These are phyloP conservation scores for Drosophila nigritarsus DNA, from an alignment of 2,888 invertebrate species.

Conservation along the genomic window DNA sequence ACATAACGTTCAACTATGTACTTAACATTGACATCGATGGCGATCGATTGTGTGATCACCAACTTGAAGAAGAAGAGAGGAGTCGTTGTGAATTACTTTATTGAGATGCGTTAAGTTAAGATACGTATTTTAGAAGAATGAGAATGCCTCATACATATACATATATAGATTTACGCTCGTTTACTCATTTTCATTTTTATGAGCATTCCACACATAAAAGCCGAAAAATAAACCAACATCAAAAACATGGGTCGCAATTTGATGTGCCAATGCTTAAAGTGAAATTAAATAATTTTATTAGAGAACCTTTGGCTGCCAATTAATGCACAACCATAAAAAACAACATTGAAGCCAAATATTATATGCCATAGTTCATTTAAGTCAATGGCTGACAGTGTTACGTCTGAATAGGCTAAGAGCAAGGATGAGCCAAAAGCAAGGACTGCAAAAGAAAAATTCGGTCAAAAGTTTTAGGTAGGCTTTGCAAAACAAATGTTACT, in stretches of 20 bases:
- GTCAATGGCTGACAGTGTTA: conserved; percentile 7
- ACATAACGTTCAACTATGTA: too few species aligned
- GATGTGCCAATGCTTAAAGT: background rate
- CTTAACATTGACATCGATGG: too few species aligned
- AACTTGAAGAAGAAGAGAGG: too few species aligned
- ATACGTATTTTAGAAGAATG: too few species aligned
- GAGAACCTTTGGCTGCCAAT: conserved; percentile 15
- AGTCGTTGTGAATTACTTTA: too few species aligned
- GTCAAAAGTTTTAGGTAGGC: conserved; percentile 39
- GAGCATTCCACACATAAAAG: conserved; percentile 5
- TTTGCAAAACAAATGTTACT: conserved; percentile 39
- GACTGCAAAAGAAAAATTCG: conserved; percentile 44
- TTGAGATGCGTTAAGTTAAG: too few species aligned
- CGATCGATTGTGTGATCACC: too few species aligned
- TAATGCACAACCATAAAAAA: background rate
- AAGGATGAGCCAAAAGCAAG: background rate
- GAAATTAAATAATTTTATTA: conserved; percentile 1
- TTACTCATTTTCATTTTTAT: background rate
- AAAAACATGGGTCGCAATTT: conserved; percentile 20
- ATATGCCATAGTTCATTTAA: conserved; percentile 1
- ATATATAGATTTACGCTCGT: background rate
- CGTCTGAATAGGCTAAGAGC: conserved; percentile 19
- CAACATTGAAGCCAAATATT: background rate
- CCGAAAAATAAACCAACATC: conserved; percentile 24
- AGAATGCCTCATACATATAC: too few species aligned